Evolutionary conservation across 2,113 vertebrate species (phyloP), one percentile per base, ranked within the genome.

Genomic region (Caretta caretta): DNA sequence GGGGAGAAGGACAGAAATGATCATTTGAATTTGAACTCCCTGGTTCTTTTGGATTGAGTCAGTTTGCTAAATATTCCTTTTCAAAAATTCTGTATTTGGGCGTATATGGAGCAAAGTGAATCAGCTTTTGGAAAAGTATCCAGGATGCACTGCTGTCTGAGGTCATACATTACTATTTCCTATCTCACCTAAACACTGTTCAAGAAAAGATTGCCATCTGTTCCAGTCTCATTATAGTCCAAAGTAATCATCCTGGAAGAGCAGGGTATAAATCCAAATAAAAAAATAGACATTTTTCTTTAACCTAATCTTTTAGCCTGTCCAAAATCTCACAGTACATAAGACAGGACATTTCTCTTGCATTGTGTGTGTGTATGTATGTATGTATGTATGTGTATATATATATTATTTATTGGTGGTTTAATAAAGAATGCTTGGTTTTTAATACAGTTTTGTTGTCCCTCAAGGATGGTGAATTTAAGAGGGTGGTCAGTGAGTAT

Each of bases 241-340:
- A 10, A 50, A 88, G 25, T 69, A n/a, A 38, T 48, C 84, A 62
- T 10, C 79, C 14, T 48, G 86, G 81, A 88, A 42, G 31, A 89
- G 5, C n/a, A 49, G 83, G 38, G 42, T 35, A 80, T 46, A 80
- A 80, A 65, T 35, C 12, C 19, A 62, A 84, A 53, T 56, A 56
- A 62, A 56, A 81, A 88, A 78, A 84, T 46, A 22, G 9, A 38
- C n/a, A 38, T n/a, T 84, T 92, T 87, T 84, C 84, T 92, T 84
- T 27, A 84, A 13, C 0, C 0, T 48, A 6, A 3, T 5, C 9
- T 24, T 88, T 82, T 50, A 81, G 35, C 4, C 2, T 51, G 50
- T 88, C 25, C 22, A 42, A 57, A 82, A 90, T 12, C 49, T 69
- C 49, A 65, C 35, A 88, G 62, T 1, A 0, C 27, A 69, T 2